A percentile compares a stretch with the other conserved stretches of the same genome.
These are phyloP conservation scores for Caprella mutica DNA, from an alignment of 2,888 invertebrate genomes.

Conservation along the genomic window DNA sequence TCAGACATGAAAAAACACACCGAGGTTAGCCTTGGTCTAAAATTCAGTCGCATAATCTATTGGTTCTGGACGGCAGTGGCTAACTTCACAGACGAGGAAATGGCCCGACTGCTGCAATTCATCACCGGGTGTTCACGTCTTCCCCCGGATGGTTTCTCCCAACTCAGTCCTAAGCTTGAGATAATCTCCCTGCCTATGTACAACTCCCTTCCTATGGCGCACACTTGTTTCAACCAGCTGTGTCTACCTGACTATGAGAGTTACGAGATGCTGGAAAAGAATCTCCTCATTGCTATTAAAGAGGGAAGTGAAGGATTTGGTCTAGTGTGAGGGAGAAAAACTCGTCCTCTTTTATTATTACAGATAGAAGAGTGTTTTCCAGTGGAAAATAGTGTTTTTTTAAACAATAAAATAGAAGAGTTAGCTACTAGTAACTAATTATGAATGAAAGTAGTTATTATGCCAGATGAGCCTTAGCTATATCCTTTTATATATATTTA, in stretches of 20 bases:
- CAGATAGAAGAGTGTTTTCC: too few species aligned
- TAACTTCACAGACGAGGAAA: constrained; percentile 81
- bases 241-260: constrained; percentile 89
- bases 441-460: too few species aligned
- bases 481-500: too few species aligned
- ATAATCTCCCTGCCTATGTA: constrained; percentile 79
- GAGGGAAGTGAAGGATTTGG: constrained; percentile 93
- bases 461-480: too few species aligned
- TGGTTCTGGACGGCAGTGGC: constrained; percentile 87
- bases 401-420: too few species aligned
- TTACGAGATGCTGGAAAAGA: constrained; percentile 84
- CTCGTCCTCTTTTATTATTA: too few species aligned
- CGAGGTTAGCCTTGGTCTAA: constrained; percentile 59
- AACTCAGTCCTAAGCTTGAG: constrained; percentile 81
- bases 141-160: constrained; percentile 79
- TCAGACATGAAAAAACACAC: constrained; percentile 81
- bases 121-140: constrained; percentile 86
- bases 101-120: constrained; percentile 82
- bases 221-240: constrained; percentile 93
- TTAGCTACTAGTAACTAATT: too few species aligned
- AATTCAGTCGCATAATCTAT: constrained; percentile 70
- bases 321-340: too few species aligned
- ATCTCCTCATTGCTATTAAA: constrained; percentile 78
- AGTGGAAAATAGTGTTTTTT: too few species aligned
- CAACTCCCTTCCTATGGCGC: constrained; percentile 83